phyloP scores from a whole-genome alignment of 2,113 vertebrate genomes.

The Eubucco bourcierii region DNA sequence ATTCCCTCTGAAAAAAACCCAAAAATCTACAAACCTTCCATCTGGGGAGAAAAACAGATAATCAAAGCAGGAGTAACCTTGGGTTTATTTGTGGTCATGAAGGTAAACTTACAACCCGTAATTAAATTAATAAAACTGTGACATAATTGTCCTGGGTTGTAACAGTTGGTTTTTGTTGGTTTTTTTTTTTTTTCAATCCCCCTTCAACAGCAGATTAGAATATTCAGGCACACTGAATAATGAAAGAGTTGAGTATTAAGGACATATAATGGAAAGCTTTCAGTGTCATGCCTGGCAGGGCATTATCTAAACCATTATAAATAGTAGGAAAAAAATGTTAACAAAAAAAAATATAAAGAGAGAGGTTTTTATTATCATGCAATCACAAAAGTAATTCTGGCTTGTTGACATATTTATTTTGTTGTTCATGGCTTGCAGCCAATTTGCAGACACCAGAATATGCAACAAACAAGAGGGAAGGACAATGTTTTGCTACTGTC shows the following conservation, averaged over 20 bases:
- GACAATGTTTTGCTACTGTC: neutral
- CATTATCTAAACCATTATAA: conserved; percentile 25
- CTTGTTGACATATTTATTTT: neutral
- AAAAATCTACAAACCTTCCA: conserved; percentile 29
- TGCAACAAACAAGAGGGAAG: neutral
- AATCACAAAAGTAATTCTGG: neutral
- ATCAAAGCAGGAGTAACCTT: neutral
- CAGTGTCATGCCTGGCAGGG: conserved; percentile 12
- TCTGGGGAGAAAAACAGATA: conserved; percentile 21
- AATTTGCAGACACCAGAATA: neutral
- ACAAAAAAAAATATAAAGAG: no score
- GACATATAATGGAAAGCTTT: conserved; percentile 43
- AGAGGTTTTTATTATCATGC: neutral
- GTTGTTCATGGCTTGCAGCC: neutral
- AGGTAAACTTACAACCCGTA: conserved; percentile 27
- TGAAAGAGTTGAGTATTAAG: conserved; percentile 50
- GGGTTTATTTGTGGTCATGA: conserved; percentile 42
- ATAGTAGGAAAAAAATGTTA: neutral
- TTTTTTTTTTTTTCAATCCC: neutral
- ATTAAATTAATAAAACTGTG: conserved; percentile 32
- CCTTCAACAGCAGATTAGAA: conserved; percentile 32
- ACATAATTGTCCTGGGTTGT: conserved; percentile 3
- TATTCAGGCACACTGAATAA: conserved; percentile 58
- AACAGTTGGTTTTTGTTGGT: neutral
- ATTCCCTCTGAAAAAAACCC: conserved; percentile 48